Evolutionary conservation across 2,797 vertebrate genomes (phyloP), one percentile per base, ranked within the genome.

Genomic region (Gambusia yucatana): DNA sequence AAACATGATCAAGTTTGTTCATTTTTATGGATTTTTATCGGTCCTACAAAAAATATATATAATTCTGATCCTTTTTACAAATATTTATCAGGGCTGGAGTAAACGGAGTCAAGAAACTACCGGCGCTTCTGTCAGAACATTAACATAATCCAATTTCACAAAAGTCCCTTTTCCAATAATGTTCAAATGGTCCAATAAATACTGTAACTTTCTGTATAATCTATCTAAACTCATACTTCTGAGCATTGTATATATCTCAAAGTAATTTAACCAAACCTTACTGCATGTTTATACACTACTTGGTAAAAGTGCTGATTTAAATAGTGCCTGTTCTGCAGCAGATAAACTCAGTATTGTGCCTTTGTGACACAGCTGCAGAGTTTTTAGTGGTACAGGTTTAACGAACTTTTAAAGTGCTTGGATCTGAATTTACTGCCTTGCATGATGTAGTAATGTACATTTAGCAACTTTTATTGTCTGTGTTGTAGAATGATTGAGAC

Each of bases 391-490:
- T 74, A 4, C 72, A 39, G 72, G 79, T 83, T 87, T 87, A 77
- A 82, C 55, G 74, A 90, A 79, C 80, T 88, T 81, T 82, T 70
- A 81, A 85, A 61, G 65, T 80, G 61, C 85, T 84, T 83, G 72
- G 80, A 82, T 77, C 48, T 72, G 59, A 73, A 43, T 14, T 77
- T 75, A 72, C 81, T 72, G 59, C 87, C 75, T 83, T 85, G 84
- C 84, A 86, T 88, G 90, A 72, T 20, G 20, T 77, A 69, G 76
- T 70, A 75, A 61, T 76, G 81, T 84, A 50, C 47, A 79, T 73
- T 76, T 83, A 43, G 14, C 73, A 83, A 88, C 67, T 80, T 70
- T 63, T n/a, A 36, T 83, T 86, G 50, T 78, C 75, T 78, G 83
- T 86, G 77, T 44, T 79, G 59, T 77, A 44, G 17, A 82, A 48